Conservation (phyloP, 2,888 invertebrate species). For the Seladonia tumulorum region DNA sequence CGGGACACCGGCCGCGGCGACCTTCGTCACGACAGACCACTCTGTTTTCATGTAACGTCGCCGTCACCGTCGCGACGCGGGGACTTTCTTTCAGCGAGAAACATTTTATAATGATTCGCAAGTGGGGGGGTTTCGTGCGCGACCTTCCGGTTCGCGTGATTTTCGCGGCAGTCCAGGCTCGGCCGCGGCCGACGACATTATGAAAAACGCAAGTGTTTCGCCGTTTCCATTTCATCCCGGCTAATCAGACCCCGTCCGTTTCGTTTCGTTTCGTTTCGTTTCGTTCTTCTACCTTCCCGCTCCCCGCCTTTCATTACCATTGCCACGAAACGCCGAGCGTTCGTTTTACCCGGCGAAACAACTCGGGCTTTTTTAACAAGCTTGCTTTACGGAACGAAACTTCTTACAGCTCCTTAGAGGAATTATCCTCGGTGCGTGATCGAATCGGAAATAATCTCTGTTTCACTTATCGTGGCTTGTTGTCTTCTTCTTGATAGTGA, state of each 20-base stretch:
- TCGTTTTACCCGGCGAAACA: background rate
- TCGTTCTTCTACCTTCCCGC: background rate
- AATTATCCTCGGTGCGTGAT: no score
- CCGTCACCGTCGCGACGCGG: background rate
- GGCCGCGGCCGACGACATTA: background rate
- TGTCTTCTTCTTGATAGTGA: no score
- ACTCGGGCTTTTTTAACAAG: background rate
- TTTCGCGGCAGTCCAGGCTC: background rate
- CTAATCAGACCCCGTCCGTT: slow-evolving; percentile 10
- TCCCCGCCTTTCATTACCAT: background rate
- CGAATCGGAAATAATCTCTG: no score
- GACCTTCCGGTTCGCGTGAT: slow-evolving; percentile 32
- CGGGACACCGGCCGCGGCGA: slow-evolving; percentile 18
- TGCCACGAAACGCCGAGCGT: background rate
- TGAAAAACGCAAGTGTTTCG: slow-evolving; percentile 1
- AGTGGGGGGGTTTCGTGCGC: slow-evolving; percentile 7
- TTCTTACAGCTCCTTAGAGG: no score
- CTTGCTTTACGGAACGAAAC: no score
- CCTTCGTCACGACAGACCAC: slow-evolving; percentile 51
- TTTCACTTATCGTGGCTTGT: no score
- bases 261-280: background rate
- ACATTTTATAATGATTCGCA: background rate
- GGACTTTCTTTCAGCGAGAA: slow-evolving; percentile 7
- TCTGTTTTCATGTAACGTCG: slow-evolving; percentile 39
- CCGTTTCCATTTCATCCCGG: slow-evolving; percentile 6